Base-by-base conservation (phyloP, 2,113 vertebrate species). In the Lycocorax pyrrhopterus region DNA sequence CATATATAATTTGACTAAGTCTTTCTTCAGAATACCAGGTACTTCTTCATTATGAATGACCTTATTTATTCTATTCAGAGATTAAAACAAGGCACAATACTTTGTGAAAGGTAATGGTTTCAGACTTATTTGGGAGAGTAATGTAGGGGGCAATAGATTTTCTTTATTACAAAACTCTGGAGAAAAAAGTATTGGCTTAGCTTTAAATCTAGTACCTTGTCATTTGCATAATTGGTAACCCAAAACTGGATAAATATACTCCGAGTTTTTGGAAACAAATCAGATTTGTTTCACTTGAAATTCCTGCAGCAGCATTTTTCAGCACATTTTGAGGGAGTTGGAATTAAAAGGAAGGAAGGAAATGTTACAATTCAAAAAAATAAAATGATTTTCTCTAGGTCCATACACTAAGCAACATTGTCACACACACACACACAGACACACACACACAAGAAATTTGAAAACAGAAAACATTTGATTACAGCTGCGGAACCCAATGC, bases 91-190 rank as follows among this genome's bases (percentile, higher is more conserved):
- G 32, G 32, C 10, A 74, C 9, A 52, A 33, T 1, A 51, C 39
- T 53, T 64, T 33, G 14, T 33, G 67, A 79, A 17, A 92, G 21
- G 14, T 33, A 76, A 33, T 51, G 8, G 5, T 41, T 88, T 63
- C 76, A 62, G 44, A 69, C 10, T 62, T 20, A 30, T 79, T 64
- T 84, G 6, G 12, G 33, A 75, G 8, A 11, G 7, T 19, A 20
- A 58, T 15, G 2, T 21, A 58, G 2, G 0, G 2, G 4, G 1
- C 2, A 66, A 58, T 32, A 51, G 5, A 37, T 21, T 41, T 63
- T 78, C 41, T n/a, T 74, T n/a, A 85, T 41, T 62, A 25, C 37
- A 72, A 89, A 55, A 4, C 27, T 77, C 32, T 41, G 16, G 37
- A 81, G 41, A 53, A 68, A 80, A 56, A 52, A 1, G 2, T 83